Percentiles rank a stretch among this genome's conserved stretches.
Evolutionary conservation across 2,888 invertebrate species (phyloP).

Genomic region (Dicranocentrus wangi): DNA sequence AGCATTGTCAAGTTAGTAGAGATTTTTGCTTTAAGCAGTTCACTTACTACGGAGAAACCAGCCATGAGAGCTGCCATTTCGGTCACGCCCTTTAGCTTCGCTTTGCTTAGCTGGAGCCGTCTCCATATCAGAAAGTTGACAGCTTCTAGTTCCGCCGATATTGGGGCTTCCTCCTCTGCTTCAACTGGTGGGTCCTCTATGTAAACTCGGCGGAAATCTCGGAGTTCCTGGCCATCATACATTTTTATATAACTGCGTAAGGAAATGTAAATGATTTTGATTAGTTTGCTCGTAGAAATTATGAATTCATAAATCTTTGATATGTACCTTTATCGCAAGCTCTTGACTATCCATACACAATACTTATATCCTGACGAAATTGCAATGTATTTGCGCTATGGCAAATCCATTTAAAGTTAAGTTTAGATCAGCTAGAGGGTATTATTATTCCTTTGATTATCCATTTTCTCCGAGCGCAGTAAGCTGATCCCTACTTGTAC

Average conservation of each 20-base stretch:
- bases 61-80: conserved; percentile 72
- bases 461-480: too few relatives aligned
- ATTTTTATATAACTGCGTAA: not conserved
- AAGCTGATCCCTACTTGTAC: too few relatives aligned
- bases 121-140: conserved; percentile 59
- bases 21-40: not conserved
- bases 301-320: too few relatives aligned
- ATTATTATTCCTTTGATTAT: too few relatives aligned
- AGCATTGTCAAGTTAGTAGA: not conserved
- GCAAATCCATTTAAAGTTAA: too few relatives aligned
- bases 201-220: conserved; percentile 25
- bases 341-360: too few relatives aligned
- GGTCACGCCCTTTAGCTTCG: conserved; percentile 70
- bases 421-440: too few relatives aligned
- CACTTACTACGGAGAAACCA: conserved; percentile 71
- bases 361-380: too few relatives aligned
- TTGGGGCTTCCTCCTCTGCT: conserved; percentile 29
- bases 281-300: too few relatives aligned
- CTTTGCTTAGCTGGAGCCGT: conserved; percentile 70
- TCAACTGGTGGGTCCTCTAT: conserved; percentile 24
- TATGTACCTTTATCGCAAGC: too few relatives aligned
- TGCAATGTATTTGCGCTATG: too few relatives aligned
- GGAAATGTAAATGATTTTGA: too few relatives aligned
- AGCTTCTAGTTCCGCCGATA: conserved; percentile 32
- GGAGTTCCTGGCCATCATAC: conserved; percentile 41